phyloP scores from a whole-genome alignment of 2,113 vertebrate genomes.

The Menidia beryllina region DNA sequence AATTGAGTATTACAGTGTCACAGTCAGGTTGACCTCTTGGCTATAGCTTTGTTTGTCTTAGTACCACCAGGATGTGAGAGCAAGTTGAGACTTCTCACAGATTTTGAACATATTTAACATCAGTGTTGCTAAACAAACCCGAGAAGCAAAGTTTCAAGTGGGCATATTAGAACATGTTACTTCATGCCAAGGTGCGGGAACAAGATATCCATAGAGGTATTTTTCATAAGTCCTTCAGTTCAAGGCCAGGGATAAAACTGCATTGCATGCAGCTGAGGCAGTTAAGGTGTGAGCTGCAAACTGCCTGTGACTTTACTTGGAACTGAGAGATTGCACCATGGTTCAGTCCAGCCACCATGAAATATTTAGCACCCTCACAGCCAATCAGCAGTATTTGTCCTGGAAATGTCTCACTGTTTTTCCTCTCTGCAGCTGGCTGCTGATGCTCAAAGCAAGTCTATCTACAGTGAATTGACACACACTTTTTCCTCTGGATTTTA shows the following conservation, averaged over 20 bases:
- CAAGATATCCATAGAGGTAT: constrained; percentile 16
- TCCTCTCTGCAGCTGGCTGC: constrained; percentile 44
- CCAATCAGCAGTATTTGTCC: constrained; percentile 60
- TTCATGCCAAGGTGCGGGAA: constrained; percentile 21
- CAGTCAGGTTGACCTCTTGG: constrained; percentile 51
- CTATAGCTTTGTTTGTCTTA: constrained; percentile 42
- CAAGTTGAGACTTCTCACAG: constrained; percentile 39
- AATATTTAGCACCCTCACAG: constrained; percentile 47
- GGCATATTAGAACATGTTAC: not conserved
- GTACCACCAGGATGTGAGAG: constrained; percentile 35
- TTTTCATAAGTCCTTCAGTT: constrained; percentile 13
- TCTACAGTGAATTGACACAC: constrained; percentile 49
- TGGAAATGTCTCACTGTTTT: constrained; percentile 51
- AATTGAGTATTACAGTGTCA: constrained; percentile 14
- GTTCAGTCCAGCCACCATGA: constrained; percentile 48
- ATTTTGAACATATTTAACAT: constrained; percentile 31
- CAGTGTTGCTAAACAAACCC: constrained; percentile 30
- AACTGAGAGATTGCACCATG: constrained; percentile 20
- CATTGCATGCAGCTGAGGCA: constrained; percentile 19
- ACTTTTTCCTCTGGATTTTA: constrained; percentile 56
- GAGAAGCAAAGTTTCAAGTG: constrained; percentile 11
- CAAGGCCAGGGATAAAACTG: not conserved
- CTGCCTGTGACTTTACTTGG: constrained; percentile 6
- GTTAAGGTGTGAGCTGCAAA: constrained; percentile 9
- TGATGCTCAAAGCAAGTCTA: constrained; percentile 61